These are phyloP conservation scores for Watsonalla cultraria DNA, from an alignment of 2,888 invertebrate species.

Conservation along the genomic window DNA sequence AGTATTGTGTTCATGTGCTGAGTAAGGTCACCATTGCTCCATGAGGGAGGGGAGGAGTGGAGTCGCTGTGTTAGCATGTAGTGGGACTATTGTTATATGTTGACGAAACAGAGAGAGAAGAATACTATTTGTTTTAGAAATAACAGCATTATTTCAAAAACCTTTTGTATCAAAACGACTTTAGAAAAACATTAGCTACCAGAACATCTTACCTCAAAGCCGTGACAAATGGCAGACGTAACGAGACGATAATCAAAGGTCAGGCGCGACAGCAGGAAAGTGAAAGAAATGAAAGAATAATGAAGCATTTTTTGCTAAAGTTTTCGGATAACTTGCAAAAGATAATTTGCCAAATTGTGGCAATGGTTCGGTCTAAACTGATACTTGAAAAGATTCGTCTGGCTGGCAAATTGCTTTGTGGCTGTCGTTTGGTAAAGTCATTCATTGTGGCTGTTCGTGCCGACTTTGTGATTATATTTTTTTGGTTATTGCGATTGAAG, in stretches of 20 bases:
- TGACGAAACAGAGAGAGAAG: no score
- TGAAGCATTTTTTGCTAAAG: conserved; percentile 13
- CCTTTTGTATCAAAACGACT: conserved; percentile 19
- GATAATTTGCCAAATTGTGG: conserved; percentile 1
- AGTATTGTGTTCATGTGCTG: no score
- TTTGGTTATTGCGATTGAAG: background rate
- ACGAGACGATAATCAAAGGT: conserved; percentile 13
- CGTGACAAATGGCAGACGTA: conserved; percentile 10
- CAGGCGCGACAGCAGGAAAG: conserved; percentile 13
- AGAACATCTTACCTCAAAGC: conserved; percentile 12
- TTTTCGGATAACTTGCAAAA: background rate
- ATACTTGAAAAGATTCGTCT: background rate
- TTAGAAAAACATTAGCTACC: conserved; percentile 16
- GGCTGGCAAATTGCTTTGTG: background rate
- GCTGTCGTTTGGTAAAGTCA: background rate
- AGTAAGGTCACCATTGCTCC: no score
- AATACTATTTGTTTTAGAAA: no score
- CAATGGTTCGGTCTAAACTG: background rate
- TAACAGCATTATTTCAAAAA: background rate
- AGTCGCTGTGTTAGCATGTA: no score
- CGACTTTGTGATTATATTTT: background rate
- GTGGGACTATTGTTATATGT: no score
- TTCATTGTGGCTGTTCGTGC: background rate
- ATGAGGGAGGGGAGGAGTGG: no score
- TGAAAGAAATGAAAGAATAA: conserved; percentile 12